phyloP scores from a whole-genome alignment of 2,113 vertebrate species.

The Platichthys flesus region DNA sequence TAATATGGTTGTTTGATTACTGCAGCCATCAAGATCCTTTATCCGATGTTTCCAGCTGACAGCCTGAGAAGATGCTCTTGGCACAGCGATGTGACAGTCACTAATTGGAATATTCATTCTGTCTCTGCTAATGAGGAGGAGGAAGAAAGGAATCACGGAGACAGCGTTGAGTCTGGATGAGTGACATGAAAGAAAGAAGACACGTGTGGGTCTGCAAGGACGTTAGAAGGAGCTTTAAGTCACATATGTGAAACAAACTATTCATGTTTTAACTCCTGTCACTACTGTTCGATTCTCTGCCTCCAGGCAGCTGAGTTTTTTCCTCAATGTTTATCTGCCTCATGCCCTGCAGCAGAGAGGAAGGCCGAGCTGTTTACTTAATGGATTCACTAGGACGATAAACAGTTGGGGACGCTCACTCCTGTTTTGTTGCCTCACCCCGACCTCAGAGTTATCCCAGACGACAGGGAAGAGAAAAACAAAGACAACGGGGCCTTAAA shows the following conservation, averaged over 20 bases:
- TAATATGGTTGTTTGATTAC: constrained; percentile 33
- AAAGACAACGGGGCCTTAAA: background rate
- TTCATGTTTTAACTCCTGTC: background rate
- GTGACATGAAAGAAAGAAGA: background rate
- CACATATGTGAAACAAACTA: background rate
- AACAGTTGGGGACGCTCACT: constrained; percentile 10
- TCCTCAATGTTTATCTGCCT: constrained; percentile 28
- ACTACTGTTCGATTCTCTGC: background rate
- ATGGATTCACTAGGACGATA: constrained; percentile 26
- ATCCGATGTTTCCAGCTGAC: constrained; percentile 41
- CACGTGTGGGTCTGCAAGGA: background rate
- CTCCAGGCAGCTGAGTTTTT: background rate
- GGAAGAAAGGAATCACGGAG: background rate
- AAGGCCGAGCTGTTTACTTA: constrained; percentile 9
- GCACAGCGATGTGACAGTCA: constrained; percentile 21
- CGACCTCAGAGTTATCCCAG: background rate
- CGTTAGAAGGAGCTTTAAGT: background rate
- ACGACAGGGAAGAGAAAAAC: background rate
- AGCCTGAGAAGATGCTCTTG: constrained; percentile 40
- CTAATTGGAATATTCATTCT: constrained; percentile 47
- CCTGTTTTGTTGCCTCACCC: constrained; percentile 18
- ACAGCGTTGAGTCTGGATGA: background rate
- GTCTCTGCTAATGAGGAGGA: constrained; percentile 52
- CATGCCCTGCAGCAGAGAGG: background rate
- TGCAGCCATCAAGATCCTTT: constrained; percentile 5